These are phyloP conservation scores for Nylanderia fulva DNA, from an alignment of 1,140 invertebrate genomes.

Conservation along the genomic window DNA sequence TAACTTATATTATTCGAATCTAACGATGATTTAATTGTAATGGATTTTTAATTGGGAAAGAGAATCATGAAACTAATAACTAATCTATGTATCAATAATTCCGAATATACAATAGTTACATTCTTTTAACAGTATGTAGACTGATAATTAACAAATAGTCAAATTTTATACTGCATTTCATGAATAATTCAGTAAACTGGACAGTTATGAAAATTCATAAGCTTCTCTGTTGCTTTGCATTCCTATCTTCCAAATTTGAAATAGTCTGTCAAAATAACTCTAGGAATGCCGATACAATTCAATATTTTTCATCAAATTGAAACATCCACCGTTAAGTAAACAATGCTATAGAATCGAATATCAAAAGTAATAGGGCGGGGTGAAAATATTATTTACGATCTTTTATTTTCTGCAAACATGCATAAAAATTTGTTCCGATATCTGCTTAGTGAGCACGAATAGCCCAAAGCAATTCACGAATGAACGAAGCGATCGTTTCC, in stretches of 20 bases:
- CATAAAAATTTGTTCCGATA: slow-evolving; percentile 42
- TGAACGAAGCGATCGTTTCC: background rate
- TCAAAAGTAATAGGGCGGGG: background rate
- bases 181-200: slow-evolving; percentile 62
- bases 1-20: background rate
- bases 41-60: background rate
- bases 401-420: slow-evolving; percentile 31
- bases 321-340: slow-evolving; percentile 17
- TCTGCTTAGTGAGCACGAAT: slow-evolving; percentile 34
- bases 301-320: slow-evolving; percentile 17
- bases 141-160: slow-evolving; percentile 67
- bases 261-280: slow-evolving; percentile 17
- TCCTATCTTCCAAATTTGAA: slow-evolving; percentile 13
- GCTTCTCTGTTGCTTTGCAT: slow-evolving; percentile 27
- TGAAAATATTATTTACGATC: slow-evolving; percentile 25
- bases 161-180: slow-evolving; percentile 1
- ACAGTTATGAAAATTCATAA: slow-evolving; percentile 55
- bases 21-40: background rate
- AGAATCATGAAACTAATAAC: slow-evolving; percentile 1
- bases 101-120: slow-evolving; percentile 12
- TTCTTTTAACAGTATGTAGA: slow-evolving; percentile 7
- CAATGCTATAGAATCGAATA: background rate
- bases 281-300: slow-evolving; percentile 15
- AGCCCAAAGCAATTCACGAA: slow-evolving; percentile 1
- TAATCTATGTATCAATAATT: background rate